Evolutionary conservation across 2,113 vertebrate genomes (phyloP), one percentile per base, ranked within the genome.

Genomic region (Aix galericulata): DNA sequence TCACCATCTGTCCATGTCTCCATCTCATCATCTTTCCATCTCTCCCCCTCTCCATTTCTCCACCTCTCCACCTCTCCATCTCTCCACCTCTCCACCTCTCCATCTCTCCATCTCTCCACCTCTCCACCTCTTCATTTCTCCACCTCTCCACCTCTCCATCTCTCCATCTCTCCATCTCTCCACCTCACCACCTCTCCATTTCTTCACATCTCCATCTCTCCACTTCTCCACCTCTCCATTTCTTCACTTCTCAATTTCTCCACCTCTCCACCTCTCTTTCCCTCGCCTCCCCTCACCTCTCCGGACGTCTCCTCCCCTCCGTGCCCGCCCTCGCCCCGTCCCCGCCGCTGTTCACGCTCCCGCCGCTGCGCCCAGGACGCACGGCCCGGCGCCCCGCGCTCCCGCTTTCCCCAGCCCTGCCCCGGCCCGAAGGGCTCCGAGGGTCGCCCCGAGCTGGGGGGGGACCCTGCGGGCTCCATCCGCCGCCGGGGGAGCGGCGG

Each of bases 171-270:
- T 8, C 12, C 40, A 26, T 1, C 6, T 50, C 31, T 50, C 48
- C 11, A 11, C 1, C 1, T 50, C 48, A 8, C 7, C 48, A 32
- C 1, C 3, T 56, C 46, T 67, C 21, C 15, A 6, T 1, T 2
- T 40, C 36, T 42, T n/a, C n/a, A 1, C 2, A 11, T 63, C 10
- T 29, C 27, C 34, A n/a, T 5, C 15, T 56, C 48, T 22, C 29
- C 10, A 38, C 2, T 3, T 52, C 58, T 8, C 7, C 13, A 3
- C 2, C 3, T 58, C 15, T 10, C 27, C 44, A 44, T 3, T 7
- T 44, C 55, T 4, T 11, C 44, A 21, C 2, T 9, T 53, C 23
- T 20, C 42, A 34, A 7, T 1, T 3, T 44, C 44, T 17, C 7
- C 44, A 44, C 2, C 8, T 53, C 23, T 20, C 42, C 38, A 22